Conservation (phyloP, 2,888 invertebrate species). For the Eupithecia tripunctaria region DNA sequence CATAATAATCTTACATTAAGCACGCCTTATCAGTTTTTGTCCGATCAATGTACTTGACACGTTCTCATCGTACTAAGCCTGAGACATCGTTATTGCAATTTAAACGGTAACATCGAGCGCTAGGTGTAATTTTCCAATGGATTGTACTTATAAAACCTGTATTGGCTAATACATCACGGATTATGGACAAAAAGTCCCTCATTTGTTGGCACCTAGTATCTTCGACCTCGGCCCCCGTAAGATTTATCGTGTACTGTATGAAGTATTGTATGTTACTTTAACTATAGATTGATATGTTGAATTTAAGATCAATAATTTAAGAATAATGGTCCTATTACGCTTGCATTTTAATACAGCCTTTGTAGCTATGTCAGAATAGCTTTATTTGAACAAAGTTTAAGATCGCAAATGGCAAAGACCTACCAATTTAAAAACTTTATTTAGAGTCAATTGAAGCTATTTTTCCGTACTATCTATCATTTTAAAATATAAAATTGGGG, state of each 20-base stretch:
- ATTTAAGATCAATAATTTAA: neutral
- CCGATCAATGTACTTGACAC: slow-evolving; percentile 30
- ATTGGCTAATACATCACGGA: slow-evolving; percentile 41
- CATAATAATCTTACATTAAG: slow-evolving; percentile 23
- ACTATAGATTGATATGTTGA: slow-evolving; percentile 1
- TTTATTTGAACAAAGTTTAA: neutral
- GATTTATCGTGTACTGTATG: slow-evolving; percentile 29
- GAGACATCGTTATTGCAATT: slow-evolving; percentile 33
- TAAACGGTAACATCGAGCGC: slow-evolving; percentile 25
- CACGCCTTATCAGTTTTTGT: slow-evolving; percentile 36
- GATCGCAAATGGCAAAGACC: neutral
- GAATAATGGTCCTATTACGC: neutral
- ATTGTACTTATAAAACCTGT: slow-evolving; percentile 32
- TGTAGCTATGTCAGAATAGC: neutral
- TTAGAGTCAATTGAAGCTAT: neutral
- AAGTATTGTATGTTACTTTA: neutral
- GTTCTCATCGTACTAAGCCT: slow-evolving; percentile 25
- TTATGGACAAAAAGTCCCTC: slow-evolving; percentile 50
- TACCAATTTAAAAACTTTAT: too few species aligned
- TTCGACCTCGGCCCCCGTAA: slow-evolving; percentile 48
- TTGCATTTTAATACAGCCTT: neutral
- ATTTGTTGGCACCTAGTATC: slow-evolving; percentile 56
- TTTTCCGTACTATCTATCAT: neutral
- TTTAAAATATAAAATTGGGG: neutral
- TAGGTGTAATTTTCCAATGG: slow-evolving; percentile 24